These are phyloP conservation scores for Amphimallon solstitiale DNA, from an alignment of 2,888 invertebrate genomes.

Conservation along the genomic window DNA sequence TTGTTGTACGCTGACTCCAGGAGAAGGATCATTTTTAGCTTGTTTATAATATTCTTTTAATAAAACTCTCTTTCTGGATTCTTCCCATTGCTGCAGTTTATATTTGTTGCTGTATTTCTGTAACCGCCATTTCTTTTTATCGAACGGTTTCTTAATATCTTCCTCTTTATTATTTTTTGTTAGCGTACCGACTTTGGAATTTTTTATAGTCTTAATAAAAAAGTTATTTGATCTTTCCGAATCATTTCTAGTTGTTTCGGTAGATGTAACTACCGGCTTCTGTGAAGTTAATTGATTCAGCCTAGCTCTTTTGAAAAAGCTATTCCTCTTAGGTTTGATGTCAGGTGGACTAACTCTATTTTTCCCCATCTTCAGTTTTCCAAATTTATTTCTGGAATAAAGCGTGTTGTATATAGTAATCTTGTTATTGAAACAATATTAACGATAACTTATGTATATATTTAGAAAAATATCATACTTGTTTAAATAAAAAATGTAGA, in stretches of 20 bases:
- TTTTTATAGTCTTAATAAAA: constrained; percentile 2
- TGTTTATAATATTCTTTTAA: constrained; percentile 69
- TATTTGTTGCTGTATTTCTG: constrained; percentile 78
- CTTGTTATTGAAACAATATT: too few relatives aligned
- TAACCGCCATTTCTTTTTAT: constrained; percentile 74
- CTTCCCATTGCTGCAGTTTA: constrained; percentile 76
- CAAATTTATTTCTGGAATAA: constrained; percentile 50
- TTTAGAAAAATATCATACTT: not conserved
- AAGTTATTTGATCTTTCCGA: not conserved
- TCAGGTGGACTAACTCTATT: constrained; percentile 6
- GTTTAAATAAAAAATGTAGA: not conserved
- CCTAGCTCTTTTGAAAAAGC: constrained; percentile 38
- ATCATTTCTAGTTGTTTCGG: constrained; percentile 13
- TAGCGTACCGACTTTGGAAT: constrained; percentile 9
- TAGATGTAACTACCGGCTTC: not conserved
- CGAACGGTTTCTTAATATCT: constrained; percentile 68
- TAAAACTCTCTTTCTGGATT: constrained; percentile 69
- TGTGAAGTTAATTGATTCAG: not conserved
- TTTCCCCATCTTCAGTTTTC: constrained; percentile 34
- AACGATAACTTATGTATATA: too few relatives aligned
- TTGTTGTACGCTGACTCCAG: constrained; percentile 64
- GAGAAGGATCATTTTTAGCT: constrained; percentile 58
- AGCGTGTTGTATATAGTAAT: constrained; percentile 46
- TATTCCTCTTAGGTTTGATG: constrained; percentile 30
- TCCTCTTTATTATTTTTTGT: not conserved